phyloP scores from a whole-genome alignment of 2,888 invertebrate genomes.

The Stenolophus ochropezus region DNA sequence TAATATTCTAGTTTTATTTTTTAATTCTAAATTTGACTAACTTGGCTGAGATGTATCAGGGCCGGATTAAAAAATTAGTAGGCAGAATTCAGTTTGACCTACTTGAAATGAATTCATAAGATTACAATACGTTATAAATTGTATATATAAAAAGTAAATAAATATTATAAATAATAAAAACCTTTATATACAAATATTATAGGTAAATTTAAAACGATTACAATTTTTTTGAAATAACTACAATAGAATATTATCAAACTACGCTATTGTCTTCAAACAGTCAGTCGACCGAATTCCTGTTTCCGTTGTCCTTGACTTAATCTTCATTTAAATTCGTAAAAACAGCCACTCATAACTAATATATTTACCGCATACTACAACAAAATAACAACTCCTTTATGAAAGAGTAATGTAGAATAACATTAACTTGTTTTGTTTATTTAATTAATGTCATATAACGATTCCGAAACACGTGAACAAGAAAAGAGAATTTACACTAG shows the following conservation, averaged over 20 bases:
- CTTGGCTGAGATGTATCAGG: no score
- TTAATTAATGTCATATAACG: neutral
- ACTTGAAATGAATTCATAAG: constrained; percentile 8
- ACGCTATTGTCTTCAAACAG: neutral
- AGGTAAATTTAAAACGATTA: no score
- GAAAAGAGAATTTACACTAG: no score
- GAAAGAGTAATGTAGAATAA: neutral
- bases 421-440: neutral
- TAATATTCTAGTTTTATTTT: no score
- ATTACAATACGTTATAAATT: neutral
- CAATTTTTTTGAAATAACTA: no score
- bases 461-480: neutral
- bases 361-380: neutral
- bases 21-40: no score
- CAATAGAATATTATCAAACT: neutral
- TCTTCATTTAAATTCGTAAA: constrained; percentile 9
- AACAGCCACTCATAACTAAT: neutral
- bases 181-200: no score
- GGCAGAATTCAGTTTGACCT: constrained; percentile 10
- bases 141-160: no score
- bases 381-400: neutral
- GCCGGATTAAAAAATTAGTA: no score
- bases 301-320: constrained; percentile 7
- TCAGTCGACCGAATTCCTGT: constrained; percentile 4
- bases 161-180: no score